Evolutionary conservation across 2,113 vertebrate genomes (phyloP), one percentile per base, ranked within the genome.

Genomic region (Erinaceus europaeus): DNA sequence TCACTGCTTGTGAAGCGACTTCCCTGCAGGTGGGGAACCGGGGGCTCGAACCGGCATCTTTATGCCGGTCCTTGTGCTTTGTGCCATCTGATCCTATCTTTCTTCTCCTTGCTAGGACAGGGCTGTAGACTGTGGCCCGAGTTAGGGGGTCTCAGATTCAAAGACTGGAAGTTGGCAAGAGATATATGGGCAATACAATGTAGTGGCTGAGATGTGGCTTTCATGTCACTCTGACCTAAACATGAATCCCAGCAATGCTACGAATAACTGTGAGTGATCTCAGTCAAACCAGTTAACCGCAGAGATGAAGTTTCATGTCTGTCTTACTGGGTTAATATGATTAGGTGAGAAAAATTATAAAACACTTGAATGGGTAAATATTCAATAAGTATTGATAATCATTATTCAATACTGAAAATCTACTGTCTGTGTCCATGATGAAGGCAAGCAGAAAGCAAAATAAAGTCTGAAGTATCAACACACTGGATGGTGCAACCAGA

Each of bases 401-500:
- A 83, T 55, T 74, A 75, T 53, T 91, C n/a, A 72, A 11, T 79
- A 88, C 57, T 84, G 32, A 82, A 48, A 67, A 38, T 53, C 79
- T 46, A 27, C 83, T 91, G 29, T 91, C 80, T 91, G 10, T 86
- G 57, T 75, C 52, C 34, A 50, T 92, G 57, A 34, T 76, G 12
- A 90, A 93, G 67, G 34, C 55, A 72, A 34, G 29, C 65, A 83
- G 61, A 50, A 90, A 90, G 44, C 29, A 82, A 84, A 91, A 86
- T 80, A 93, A 73, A 55, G 50, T 80, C 80, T 75, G 40, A 84
- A 81, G 3, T 73, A 23, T 74, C 79, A 67, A 18, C 32, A 72
- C 6, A 27, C 14, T 27, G 25, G 18, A 67, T 64, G 29, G 34
- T 90, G 40, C 55, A 55, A 59, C 44, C 42, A 88, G 87, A 90